Base-by-base conservation (phyloP, 2,888 invertebrate species). In the Aphodius sticticus region DNA sequence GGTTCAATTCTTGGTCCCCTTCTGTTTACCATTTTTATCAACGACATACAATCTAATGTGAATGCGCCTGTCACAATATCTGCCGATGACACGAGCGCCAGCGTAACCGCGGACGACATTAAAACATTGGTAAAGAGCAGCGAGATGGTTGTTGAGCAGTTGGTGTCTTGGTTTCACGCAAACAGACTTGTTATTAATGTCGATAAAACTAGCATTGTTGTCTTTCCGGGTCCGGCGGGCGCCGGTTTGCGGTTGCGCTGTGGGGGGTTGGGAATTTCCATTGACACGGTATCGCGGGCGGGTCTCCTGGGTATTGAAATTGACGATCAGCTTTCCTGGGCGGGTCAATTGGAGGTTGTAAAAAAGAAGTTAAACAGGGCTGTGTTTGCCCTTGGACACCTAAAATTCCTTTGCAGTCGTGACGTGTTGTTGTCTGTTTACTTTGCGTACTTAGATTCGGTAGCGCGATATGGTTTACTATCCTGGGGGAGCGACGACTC, bases 81-180 rank as follows among this genome's bases (percentile, higher is more conserved):
- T 75, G 75, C 75, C 9, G 35, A 75, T 75, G 75, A 75, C 36
- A 75, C 75, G 6, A 75, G 35, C 16, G 75, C 75, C 1, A 35
- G 75, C 35, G 36, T 75, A 26, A 6, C 26, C 26, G 75, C 75
- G 7, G 12, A 15, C 16, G 16, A 35, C 36, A n/a, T 9, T 6
- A 6, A 0, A 26, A 9, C 26, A n/a, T 26, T 75, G 36, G 35
- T 75, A 15, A 36, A n/a, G 7, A 26, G 9, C 2, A 36, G 14
- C 15, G 75, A 26, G 36, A 75, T 7, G 3, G 16, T 36, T 15
- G 35, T 75, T 75, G 35, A 35, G 14, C 26, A 75, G 16, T 36
- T 75, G n/a, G 36, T 36, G 7, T 15, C 15, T n/a, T 35, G 75
- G 75, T 35, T 36, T 35, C 6, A 35, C 12, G 6, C 6, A 16